phyloP scores from a whole-genome alignment of 2,888 invertebrate species.

The Podotricha telesiphe region DNA sequence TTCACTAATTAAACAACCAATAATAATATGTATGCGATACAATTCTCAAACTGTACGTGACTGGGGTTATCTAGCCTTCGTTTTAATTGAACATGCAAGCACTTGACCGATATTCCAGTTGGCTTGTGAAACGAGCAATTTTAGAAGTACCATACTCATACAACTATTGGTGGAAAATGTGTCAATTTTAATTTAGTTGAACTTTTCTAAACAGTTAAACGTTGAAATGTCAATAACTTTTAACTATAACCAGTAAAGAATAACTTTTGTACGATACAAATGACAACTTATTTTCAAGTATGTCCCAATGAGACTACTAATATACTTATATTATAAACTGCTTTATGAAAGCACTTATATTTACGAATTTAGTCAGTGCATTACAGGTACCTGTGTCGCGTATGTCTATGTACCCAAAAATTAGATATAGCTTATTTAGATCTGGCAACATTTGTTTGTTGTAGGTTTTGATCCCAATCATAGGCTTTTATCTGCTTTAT shows the following conservation, averaged over 20 bases:
- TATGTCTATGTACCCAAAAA: too few relatives aligned
- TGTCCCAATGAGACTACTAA: too few relatives aligned
- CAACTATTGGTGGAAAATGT: constrained; percentile 23
- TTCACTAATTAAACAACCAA: constrained; percentile 51
- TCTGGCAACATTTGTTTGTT: too few relatives aligned
- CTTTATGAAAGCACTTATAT: too few relatives aligned
- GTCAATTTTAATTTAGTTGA: constrained; percentile 29
- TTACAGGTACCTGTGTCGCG: too few relatives aligned
- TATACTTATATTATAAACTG: too few relatives aligned
- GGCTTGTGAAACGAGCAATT: constrained; percentile 39
- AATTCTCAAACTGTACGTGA: constrained; percentile 67
- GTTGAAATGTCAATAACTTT: neutral
- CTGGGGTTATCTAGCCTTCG: constrained; percentile 64
- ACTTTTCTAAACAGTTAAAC: constrained; percentile 3
- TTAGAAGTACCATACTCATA: constrained; percentile 33
- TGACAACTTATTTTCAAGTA: too few relatives aligned
- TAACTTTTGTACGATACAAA: neutral
- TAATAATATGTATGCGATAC: constrained; percentile 61
- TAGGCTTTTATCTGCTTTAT: too few relatives aligned
- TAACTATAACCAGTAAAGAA: neutral
- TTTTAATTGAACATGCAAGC: constrained; percentile 73
- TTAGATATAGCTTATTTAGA: too few relatives aligned
- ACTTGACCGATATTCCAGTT: constrained; percentile 51
- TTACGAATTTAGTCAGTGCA: too few relatives aligned
- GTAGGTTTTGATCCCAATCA: too few relatives aligned